Evolutionary conservation across 2,797 vertebrate genomes (phyloP).

Genomic region (Potorous gilbertii): DNA sequence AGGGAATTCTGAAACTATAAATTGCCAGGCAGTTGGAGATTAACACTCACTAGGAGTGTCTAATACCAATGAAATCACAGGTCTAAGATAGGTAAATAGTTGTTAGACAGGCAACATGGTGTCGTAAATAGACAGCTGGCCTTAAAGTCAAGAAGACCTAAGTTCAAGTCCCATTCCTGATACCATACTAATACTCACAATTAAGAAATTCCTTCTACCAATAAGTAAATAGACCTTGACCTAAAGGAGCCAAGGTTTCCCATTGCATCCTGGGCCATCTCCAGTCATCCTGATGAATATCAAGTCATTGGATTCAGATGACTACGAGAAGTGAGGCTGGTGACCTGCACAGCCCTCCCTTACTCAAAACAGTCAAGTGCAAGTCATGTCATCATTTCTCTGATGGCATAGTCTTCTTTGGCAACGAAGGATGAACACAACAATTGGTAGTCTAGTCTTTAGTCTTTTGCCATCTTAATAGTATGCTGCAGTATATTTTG

Average conservation of each 20-base stretch:
- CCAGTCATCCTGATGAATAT: too few species aligned
- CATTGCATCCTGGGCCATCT: too few species aligned
- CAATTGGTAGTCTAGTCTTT: neutral
- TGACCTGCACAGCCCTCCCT: too few species aligned
- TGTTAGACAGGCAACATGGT: neutral
- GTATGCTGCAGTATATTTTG: neutral
- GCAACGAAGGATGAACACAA: too few species aligned
- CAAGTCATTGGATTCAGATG: too few species aligned
- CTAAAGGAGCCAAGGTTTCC: too few species aligned
- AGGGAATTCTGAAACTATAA: neutral
- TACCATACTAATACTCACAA: neutral
- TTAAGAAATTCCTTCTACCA: neutral
- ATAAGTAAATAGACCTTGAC: too few species aligned
- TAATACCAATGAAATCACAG: neutral
- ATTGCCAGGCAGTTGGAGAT: neutral
- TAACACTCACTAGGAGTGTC: neutral
- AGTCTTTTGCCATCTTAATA: neutral
- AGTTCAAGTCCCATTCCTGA: neutral
- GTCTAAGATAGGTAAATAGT: neutral
- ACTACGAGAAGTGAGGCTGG: too few species aligned
- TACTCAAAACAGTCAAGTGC: too few species aligned
- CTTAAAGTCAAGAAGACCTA: neutral
- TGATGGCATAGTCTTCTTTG: too few species aligned
- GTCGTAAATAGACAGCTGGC: neutral
- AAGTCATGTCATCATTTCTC: too few species aligned